Evolutionary conservation across 2,797 vertebrate genomes (phyloP).

Genomic region (Monodelphis domestica): DNA sequence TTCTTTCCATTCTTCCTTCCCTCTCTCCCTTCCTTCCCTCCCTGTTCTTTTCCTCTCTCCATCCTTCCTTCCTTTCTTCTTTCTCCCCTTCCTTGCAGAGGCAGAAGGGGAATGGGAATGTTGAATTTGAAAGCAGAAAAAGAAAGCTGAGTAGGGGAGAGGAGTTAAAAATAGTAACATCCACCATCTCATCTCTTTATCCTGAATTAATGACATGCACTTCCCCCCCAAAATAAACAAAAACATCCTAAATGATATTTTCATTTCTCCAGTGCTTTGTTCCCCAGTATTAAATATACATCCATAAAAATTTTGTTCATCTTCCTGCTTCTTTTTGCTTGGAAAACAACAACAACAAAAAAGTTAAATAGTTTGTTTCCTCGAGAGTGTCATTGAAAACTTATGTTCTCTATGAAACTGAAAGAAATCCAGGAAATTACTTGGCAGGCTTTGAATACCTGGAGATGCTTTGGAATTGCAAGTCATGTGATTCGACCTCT

Average conservation of each 20-base stretch:
- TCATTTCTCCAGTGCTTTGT: background rate
- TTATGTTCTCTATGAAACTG: background rate
- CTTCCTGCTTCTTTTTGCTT: background rate
- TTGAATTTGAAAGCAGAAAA: background rate
- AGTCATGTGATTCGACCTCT: slow-evolving; percentile 24
- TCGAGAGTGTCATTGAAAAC: slow-evolving; percentile 33
- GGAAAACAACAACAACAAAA: background rate
- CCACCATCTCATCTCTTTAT: background rate
- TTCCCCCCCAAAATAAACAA: background rate
- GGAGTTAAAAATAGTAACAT: background rate
- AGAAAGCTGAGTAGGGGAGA: background rate
- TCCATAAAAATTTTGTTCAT: background rate
- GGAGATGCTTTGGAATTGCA: slow-evolving; percentile 20
- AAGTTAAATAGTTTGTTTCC: background rate
- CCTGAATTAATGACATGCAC: background rate
- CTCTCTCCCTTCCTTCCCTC: background rate
- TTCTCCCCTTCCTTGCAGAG: background rate
- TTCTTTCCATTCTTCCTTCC: background rate
- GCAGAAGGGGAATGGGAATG: background rate
- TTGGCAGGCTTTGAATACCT: slow-evolving; percentile 18
- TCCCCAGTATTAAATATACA: too few relatives aligned
- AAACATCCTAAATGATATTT: background rate
- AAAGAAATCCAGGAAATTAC: background rate
- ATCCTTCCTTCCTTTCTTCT: background rate
- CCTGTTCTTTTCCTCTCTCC: too few relatives aligned